phyloP scores from a whole-genome alignment of 2,888 invertebrate genomes.

The Scaptomyza tumidula region DNA sequence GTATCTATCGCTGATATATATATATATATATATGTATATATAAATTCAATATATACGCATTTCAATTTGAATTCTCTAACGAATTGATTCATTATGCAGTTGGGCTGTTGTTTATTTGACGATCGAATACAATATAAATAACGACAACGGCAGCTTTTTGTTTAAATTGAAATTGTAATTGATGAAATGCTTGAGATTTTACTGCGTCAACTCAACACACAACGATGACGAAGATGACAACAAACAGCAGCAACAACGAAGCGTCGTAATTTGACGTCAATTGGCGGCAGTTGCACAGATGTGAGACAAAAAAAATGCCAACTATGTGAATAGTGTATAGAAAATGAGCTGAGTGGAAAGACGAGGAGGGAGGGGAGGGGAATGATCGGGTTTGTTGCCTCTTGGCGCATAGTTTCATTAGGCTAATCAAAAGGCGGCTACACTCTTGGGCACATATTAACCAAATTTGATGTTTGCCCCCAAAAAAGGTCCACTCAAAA shows the following conservation, averaged over 20 bases:
- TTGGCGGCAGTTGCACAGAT: conserved; percentile 61
- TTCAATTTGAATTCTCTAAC: conserved; percentile 63
- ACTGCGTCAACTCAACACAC: conserved; percentile 26
- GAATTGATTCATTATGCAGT: conserved; percentile 65
- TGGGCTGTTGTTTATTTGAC: conserved; percentile 61
- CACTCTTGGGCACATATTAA: conserved; percentile 59
- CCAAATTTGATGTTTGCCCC: conserved; percentile 65
- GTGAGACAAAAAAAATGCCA: conserved; percentile 9
- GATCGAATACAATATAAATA: conserved; percentile 55
- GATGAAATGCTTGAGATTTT: conserved; percentile 81
- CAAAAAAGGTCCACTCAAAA: conserved; percentile 39
- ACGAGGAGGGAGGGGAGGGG: not conserved
- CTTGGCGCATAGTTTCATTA: conserved; percentile 76
- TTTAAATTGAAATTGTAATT: conserved; percentile 82
- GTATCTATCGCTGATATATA: not conserved
- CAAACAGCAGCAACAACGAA: conserved; percentile 4
- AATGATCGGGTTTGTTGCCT: not conserved
- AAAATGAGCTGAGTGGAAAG: not conserved
- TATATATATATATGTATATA: conserved; percentile 3
- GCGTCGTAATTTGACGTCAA: conserved; percentile 76
- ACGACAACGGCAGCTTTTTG: conserved; percentile 42
- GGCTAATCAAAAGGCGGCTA: conserved; percentile 73
- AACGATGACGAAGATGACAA: conserved; percentile 17
- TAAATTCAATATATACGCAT: conserved; percentile 55
- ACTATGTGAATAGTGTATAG: not conserved